Conservation (phyloP, 2,888 invertebrate genomes). For the Hypomecis punctinalis region DNA sequence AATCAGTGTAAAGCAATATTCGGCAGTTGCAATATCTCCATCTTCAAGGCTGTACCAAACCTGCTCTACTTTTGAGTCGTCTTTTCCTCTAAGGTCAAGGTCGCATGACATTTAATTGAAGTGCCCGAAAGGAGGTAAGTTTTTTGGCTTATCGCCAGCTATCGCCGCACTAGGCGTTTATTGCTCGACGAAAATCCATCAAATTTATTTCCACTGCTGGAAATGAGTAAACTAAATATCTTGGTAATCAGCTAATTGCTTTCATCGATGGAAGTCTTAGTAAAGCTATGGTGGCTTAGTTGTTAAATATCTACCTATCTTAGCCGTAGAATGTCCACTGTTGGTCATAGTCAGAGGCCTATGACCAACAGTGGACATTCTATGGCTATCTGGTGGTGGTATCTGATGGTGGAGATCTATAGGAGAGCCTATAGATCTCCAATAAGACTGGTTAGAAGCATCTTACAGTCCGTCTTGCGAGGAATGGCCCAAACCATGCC, state of each 20-base stretch:
- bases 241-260: background rate
- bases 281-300: too few species aligned
- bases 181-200: constrained; percentile 8
- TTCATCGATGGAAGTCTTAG: background rate
- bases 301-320: too few species aligned
- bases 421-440: too few species aligned
- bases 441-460: too few species aligned
- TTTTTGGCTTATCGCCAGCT: constrained; percentile 37
- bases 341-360: too few species aligned
- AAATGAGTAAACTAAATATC: background rate
- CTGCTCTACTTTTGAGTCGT: constrained; percentile 10
- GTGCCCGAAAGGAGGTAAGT: constrained; percentile 26
- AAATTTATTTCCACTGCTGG: constrained; percentile 1
- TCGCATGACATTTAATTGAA: constrained; percentile 33
- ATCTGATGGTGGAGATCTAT: too few species aligned
- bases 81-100: constrained; percentile 22
- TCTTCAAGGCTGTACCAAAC: background rate
- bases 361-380: too few species aligned
- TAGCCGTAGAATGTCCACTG: too few species aligned
- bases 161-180: constrained; percentile 20
- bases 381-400: too few species aligned
- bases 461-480: too few species aligned
- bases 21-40: background rate
- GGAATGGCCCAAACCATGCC: too few species aligned
- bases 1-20: too few species aligned